These are phyloP conservation scores for Tarsius wallacei DNA, from an alignment of 2,797 vertebrate species.

Conservation along the genomic window DNA sequence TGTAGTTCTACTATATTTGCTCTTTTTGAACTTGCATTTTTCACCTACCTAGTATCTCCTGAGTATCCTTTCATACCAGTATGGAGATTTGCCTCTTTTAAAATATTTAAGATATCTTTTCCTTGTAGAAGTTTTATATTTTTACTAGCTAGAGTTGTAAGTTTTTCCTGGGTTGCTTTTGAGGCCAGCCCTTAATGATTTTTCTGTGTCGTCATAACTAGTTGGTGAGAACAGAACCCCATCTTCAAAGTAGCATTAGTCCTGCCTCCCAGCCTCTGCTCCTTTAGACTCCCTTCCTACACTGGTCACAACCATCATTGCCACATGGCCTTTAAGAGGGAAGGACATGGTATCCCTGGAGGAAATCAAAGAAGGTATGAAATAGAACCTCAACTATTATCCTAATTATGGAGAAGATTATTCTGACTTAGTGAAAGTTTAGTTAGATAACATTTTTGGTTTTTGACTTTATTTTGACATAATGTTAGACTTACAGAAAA, in stretches of 20 bases:
- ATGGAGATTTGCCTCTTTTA: neutral
- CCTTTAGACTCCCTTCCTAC: neutral
- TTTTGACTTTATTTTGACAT: constrained; percentile 42
- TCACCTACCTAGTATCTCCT: neutral
- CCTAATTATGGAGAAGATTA: neutral
- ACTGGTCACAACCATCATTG: neutral
- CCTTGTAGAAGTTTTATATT: neutral
- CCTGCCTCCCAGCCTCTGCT: neutral
- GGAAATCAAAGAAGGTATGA: neutral
- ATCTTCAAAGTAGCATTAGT: neutral
- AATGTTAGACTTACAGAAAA: neutral
- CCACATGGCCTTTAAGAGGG: neutral
- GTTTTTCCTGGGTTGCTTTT: neutral
- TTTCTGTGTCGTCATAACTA: neutral
- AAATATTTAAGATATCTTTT: neutral
- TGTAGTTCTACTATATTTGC: neutral
- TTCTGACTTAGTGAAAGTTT: constrained; percentile 17
- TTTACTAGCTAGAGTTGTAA: neutral
- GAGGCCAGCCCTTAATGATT: neutral
- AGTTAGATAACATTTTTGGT: neutral
- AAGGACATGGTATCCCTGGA: neutral
- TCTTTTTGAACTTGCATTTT: neutral
- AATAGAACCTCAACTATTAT: neutral
- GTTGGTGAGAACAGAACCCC: neutral
- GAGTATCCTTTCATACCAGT: neutral